Conservation (phyloP, 2,113 vertebrate species). For the Casuarius casuarius region DNA sequence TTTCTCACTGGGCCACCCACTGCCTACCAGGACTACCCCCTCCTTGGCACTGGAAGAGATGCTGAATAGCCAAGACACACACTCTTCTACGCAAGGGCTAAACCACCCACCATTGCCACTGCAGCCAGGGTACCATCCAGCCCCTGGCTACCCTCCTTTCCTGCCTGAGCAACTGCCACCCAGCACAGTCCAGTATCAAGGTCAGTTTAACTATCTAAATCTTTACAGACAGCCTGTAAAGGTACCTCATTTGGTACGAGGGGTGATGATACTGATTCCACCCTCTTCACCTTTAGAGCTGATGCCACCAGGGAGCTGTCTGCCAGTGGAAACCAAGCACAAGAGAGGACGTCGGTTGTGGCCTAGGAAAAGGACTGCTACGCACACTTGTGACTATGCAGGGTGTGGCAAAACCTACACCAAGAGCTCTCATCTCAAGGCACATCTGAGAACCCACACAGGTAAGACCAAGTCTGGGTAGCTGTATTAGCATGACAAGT, state of each 20-base stretch:
- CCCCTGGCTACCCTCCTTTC: slow-evolving; percentile 83
- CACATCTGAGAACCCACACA: slow-evolving; percentile 94
- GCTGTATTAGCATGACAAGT: not conserved
- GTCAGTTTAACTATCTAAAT: slow-evolving; percentile 76
- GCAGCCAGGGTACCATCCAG: slow-evolving; percentile 82
- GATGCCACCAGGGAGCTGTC: slow-evolving; percentile 81
- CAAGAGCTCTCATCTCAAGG: slow-evolving; percentile 95
- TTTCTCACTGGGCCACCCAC: slow-evolving; percentile 77
- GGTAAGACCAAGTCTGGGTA: slow-evolving; percentile 69
- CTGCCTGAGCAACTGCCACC: slow-evolving; percentile 78
- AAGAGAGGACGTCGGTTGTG: slow-evolving; percentile 90
- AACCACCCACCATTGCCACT: slow-evolving; percentile 74
- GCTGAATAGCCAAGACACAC: slow-evolving; percentile 82
- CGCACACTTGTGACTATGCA: slow-evolving; percentile 91
- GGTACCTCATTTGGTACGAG: not conserved
- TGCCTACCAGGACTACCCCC: slow-evolving; percentile 79
- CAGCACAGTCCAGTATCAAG: slow-evolving; percentile 86
- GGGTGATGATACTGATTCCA: slow-evolving; percentile 54
- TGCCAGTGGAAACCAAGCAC: slow-evolving; percentile 88
- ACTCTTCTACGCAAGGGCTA: slow-evolving; percentile 69
- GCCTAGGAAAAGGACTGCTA: slow-evolving; percentile 92
- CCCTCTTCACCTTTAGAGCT: slow-evolving; percentile 82
- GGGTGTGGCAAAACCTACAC: slow-evolving; percentile 65
- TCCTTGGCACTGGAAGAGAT: slow-evolving; percentile 73
- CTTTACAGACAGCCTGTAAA: slow-evolving; percentile 52